Evolutionary conservation across 2,113 vertebrate species (phyloP).

Genomic region (Colinus virginianus): DNA sequence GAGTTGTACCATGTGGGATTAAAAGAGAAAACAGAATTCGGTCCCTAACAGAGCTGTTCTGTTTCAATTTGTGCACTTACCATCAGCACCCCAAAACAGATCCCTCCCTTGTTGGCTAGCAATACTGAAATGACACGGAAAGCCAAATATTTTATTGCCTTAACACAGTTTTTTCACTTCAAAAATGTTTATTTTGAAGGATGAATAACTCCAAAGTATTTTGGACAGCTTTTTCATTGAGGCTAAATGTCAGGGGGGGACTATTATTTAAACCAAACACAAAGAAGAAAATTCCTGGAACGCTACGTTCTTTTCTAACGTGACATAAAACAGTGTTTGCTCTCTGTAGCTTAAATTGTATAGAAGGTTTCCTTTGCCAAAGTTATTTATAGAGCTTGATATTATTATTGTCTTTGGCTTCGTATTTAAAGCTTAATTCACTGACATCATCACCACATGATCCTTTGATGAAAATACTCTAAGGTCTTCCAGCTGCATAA

Average conservation of each 20-base stretch:
- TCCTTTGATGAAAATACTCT: background rate
- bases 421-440: background rate
- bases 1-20: background rate
- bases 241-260: background rate
- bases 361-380: background rate
- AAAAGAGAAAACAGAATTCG: background rate
- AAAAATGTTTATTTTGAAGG: background rate
- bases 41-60: background rate
- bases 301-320: background rate
- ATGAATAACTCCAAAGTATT: background rate
- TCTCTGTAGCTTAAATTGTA: background rate
- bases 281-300: background rate
- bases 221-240: background rate
- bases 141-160: background rate
- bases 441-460: background rate
- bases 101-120: background rate
- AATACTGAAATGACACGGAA: background rate
- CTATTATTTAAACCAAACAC: background rate
- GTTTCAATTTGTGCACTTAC: background rate
- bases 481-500: background rate
- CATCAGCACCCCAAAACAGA: background rate
- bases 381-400: background rate
- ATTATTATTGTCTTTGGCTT: background rate
- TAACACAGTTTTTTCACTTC: background rate
- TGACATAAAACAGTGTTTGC: background rate